Evolutionary conservation across 1,140 invertebrate genomes (phyloP).

Genomic region (Micrasema longulum): DNA sequence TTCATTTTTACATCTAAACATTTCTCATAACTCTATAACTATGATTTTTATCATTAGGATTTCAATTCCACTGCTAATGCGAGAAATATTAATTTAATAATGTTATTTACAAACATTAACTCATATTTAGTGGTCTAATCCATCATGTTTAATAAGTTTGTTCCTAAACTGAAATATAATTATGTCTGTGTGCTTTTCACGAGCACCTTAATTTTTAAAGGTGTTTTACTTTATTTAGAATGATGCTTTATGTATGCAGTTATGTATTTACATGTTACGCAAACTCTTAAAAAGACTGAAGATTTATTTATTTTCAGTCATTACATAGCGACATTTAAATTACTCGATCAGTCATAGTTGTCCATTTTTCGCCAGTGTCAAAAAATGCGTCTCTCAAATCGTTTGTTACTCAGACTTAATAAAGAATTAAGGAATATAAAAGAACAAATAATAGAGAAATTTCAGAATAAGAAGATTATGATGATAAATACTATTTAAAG

Average conservation of each 20-base stretch:
- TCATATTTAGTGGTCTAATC: constrained; percentile 7
- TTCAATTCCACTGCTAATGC: constrained; percentile 10
- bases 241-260: constrained; percentile 20
- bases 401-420: too few species aligned
- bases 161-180: too few species aligned
- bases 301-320: constrained; percentile 11
- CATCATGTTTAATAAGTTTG: background rate
- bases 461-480: too few species aligned
- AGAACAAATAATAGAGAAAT: too few species aligned
- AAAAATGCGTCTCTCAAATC: too few species aligned
- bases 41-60: constrained; percentile 5
- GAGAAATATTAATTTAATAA: constrained; percentile 10
- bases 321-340: constrained; percentile 7
- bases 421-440: too few species aligned
- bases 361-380: too few species aligned
- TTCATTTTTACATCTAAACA: constrained; percentile 5
- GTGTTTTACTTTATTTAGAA: constrained; percentile 31
- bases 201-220: background rate
- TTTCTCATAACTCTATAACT: constrained; percentile 8
- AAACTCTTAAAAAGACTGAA: constrained; percentile 15
- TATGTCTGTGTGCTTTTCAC: too few species aligned
- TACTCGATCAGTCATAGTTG: background rate
- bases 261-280: constrained; percentile 27
- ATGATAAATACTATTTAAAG: too few species aligned
- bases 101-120: too few species aligned